phyloP scores from a whole-genome alignment of 2,113 vertebrate species.

The Lipophrys pholis region DNA sequence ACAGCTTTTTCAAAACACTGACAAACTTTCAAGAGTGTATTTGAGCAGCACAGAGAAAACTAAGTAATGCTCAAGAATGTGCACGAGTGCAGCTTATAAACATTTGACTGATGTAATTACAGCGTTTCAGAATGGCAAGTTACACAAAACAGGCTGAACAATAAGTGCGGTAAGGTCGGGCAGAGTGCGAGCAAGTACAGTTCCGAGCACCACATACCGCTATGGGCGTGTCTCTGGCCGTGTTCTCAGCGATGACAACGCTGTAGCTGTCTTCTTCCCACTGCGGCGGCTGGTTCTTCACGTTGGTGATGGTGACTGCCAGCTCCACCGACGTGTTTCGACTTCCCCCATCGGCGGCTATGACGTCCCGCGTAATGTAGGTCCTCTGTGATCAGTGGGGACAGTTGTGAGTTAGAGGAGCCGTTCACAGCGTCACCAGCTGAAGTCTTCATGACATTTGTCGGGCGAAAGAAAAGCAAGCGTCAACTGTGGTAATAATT shows the following conservation, averaged over 20 bases:
- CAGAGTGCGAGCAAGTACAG: background rate
- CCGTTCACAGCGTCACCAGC: background rate
- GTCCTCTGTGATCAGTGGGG: slow-evolving; percentile 69
- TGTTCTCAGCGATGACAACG: slow-evolving; percentile 87
- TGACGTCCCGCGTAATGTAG: slow-evolving; percentile 84
- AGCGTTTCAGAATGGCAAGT: background rate
- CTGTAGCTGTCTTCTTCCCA: slow-evolving; percentile 88
- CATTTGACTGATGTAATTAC: slow-evolving; percentile 8
- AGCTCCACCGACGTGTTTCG: slow-evolving; percentile 87
- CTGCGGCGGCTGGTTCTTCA: slow-evolving; percentile 89
- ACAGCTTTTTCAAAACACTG: slow-evolving; percentile 3
- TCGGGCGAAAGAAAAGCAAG: background rate
- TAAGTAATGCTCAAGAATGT: background rate
- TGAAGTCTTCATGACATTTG: background rate
- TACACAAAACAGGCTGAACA: too few species aligned
- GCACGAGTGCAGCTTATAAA: slow-evolving; percentile 15
- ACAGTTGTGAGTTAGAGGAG: background rate
- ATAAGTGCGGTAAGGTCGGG: too few species aligned
- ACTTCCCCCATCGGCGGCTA: slow-evolving; percentile 88
- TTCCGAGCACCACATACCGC: slow-evolving; percentile 69
- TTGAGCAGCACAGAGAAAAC: slow-evolving; percentile 20
- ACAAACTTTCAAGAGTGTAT: slow-evolving; percentile 24
- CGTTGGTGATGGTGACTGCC: slow-evolving; percentile 86
- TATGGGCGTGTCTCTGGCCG: slow-evolving; percentile 82
- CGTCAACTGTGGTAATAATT: background rate